Evolutionary conservation across 2,797 vertebrate species (phyloP), one percentile per base, ranked within the genome.

Genomic region (Oceanodroma leucorhoa): DNA sequence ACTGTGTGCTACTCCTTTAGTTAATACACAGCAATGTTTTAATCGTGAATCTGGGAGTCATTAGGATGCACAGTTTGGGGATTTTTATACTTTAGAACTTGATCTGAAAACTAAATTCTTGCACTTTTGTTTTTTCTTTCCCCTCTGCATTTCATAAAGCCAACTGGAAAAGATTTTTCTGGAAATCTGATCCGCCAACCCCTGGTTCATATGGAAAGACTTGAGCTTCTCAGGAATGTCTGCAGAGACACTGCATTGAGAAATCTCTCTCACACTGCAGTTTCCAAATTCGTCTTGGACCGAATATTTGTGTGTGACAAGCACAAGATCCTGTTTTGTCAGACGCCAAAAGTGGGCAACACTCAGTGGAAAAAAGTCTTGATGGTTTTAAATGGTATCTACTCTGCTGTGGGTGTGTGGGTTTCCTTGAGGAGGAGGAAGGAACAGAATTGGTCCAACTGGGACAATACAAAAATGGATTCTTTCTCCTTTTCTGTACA

Each of bases 361-460:
- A 99, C 99, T 3, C 99, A 99, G 71, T 99, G 99, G 99, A 99
- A 99, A 98, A 99, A 99, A 98, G 99, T 99, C 96, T 98, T 99
- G 64, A 99, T 99, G 16, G 99, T 99, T 93, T 98, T 99, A 87
- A 99, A 99, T 18, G 99, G 99, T 99, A 97, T 91, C 97, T 95
- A 22, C 58, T 95, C 76, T 72, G 58, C 67, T 89, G 41, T 81
- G 87, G 84, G 60, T 36, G 67, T 58, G 67, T 75, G 87, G 51
- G 36, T 77, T 89, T 82, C 77, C 71, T 88, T 36, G 79, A 70
- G 65, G 51, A 91, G 66, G 57, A 78, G 66, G 53, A 67, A 84
- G 58, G 30, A 75, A 54, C 16, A 55, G 41, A 93, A 84, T 78
- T 82, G 27, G 29, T 60, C 61, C 16, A 66, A 79, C 11, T 40